A percentile compares a stretch with the other conserved stretches of the same genome.
phyloP scores from a whole-genome alignment of 2,797 vertebrate species.

The Acipenser oxyrinchus region DNA sequence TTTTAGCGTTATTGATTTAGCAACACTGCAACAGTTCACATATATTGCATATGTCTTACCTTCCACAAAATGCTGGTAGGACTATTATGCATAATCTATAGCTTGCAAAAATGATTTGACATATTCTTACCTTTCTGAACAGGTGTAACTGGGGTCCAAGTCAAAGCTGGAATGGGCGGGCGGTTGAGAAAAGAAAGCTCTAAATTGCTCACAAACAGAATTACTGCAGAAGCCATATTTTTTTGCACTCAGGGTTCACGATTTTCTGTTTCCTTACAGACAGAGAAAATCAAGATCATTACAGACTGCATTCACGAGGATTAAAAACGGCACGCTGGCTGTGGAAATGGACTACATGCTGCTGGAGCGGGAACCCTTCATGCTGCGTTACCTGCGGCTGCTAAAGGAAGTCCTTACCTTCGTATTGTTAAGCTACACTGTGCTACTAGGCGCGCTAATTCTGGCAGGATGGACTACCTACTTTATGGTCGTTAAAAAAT shows the following conservation, averaged over 20 bases:
- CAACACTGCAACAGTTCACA: neutral
- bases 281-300: neutral
- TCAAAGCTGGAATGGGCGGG: neutral
- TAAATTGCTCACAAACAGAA: constrained; percentile 8
- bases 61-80: too few relatives aligned
- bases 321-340: constrained; percentile 21
- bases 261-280: constrained; percentile 9
- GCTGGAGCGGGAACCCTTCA: constrained; percentile 61
- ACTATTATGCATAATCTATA: too few relatives aligned
- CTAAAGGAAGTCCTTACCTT: constrained; percentile 86
- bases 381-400: constrained; percentile 78
- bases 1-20: constrained; percentile 1
- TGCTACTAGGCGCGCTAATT: constrained; percentile 82
- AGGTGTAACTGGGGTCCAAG: too few relatives aligned
- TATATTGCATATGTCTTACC: neutral
- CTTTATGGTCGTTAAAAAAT: constrained; percentile 79
- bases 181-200: neutral
- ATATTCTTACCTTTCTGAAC: neutral
- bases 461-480: constrained; percentile 93
- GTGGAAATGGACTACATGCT: constrained; percentile 34
- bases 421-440: constrained; percentile 89
- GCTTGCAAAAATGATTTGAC: too few relatives aligned
- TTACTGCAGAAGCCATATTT: constrained; percentile 30
- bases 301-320: too few relatives aligned
- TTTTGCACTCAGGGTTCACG: constrained; percentile 37